Conservation (phyloP, 1,140 invertebrate genomes). For the Neotoxoptera formosana region DNA sequence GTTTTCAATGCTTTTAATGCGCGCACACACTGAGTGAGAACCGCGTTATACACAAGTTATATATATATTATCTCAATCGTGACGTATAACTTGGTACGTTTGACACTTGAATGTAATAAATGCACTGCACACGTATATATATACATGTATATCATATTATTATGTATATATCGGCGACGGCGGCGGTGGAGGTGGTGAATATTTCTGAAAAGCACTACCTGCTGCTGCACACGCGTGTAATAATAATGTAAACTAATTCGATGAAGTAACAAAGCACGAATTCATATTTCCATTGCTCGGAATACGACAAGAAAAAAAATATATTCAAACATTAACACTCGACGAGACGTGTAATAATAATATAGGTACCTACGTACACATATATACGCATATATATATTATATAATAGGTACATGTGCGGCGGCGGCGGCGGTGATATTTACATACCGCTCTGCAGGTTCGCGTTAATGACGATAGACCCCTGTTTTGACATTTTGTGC, state of each 20-base stretch:
- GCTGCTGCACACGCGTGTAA: background rate
- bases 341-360: background rate
- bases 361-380: background rate
- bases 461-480: background rate
- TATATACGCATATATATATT: no score
- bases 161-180: background rate
- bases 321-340: background rate
- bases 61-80: background rate
- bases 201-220: background rate
- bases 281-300: background rate
- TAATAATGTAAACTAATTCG: background rate
- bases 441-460: background rate
- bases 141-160: no score
- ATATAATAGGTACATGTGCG: background rate
- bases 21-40: background rate
- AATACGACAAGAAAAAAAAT: background rate
- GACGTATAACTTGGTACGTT: background rate
- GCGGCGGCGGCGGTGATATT: background rate
- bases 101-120: constrained; percentile 2
- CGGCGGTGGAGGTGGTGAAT: background rate
- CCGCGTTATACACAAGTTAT: background rate
- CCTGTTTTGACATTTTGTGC: no score
- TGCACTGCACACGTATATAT: background rate
- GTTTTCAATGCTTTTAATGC: constrained; percentile 1
- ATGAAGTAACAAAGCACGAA: background rate